Evolutionary conservation across 2,797 vertebrate species (phyloP).

Genomic region (Oreortyx pictus): DNA sequence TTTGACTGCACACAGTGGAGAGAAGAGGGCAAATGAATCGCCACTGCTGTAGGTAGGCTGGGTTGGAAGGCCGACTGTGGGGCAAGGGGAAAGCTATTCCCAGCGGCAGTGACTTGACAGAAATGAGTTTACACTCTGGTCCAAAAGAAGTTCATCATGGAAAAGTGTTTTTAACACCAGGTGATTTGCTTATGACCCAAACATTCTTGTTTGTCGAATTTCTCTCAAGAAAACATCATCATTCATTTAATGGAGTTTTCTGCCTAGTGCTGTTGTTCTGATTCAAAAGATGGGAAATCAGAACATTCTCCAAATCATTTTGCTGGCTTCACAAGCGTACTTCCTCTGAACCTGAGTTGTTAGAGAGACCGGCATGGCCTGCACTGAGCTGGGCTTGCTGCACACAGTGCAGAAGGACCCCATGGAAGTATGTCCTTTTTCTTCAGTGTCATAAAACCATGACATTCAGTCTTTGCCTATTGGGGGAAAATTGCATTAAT

Average conservation of each 20-base stretch:
- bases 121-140: neutral
- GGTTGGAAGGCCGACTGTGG: neutral
- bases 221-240: neutral
- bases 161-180: neutral
- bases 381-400: neutral
- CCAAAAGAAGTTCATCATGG: neutral
- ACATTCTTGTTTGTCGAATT: neutral
- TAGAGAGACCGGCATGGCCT: neutral
- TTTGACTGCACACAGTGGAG: neutral
- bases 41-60: neutral
- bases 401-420: neutral
- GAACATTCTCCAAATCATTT: neutral
- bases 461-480: neutral
- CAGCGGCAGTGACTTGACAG: constrained; percentile 1
- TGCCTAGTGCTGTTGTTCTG: neutral
- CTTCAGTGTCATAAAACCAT: neutral
- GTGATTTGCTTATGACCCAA: constrained; percentile 18
- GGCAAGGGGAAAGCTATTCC: neutral
- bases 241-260: neutral
- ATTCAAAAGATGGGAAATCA: neutral
- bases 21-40: neutral
- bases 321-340: neutral
- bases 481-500: neutral
- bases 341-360: neutral
- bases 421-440: neutral